A percentile compares a stretch with the other conserved stretches of the same genome.
Evolutionary conservation across 37 sponge, comb jelly and placozoan species (phyloP).

Genomic region (Oopsacas minuta): DNA sequence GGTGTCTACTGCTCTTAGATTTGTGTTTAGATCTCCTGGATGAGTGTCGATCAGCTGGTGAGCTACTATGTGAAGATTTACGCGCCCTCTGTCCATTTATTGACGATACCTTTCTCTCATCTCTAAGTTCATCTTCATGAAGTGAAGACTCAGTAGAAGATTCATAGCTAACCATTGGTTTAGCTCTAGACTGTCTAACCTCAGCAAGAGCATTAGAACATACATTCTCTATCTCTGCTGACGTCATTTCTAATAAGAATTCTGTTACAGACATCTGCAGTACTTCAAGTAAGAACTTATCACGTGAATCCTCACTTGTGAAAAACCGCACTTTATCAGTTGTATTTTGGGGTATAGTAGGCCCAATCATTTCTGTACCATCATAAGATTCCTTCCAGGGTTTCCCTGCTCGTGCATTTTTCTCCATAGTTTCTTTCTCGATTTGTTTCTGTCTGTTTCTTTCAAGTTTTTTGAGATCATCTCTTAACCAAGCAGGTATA

Average conservation of each 20-base stretch:
- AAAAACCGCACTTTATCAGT: neutral
- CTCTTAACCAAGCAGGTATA: neutral
- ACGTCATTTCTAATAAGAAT: neutral
- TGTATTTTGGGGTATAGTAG: neutral
- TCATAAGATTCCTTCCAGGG: neutral
- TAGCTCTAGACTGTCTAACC: neutral
- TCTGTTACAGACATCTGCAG: neutral
- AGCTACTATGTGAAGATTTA: neutral
- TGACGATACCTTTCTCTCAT: neutral
- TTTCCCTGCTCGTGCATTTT: neutral
- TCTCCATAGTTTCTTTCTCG: neutral
- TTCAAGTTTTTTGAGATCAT: neutral
- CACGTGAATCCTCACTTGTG: neutral
- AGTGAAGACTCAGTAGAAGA: constrained; percentile 13
- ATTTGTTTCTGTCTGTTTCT: neutral
- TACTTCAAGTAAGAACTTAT: neutral
- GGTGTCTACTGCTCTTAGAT: neutral
- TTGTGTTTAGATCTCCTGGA: neutral
- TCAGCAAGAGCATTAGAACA: neutral
- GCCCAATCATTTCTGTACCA: neutral
- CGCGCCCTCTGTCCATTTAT: neutral
- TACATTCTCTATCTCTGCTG: neutral
- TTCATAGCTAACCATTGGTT: constrained; percentile 9
- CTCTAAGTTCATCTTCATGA: constrained; percentile 47
- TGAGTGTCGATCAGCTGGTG: neutral